A percentile compares a stretch with the other conserved stretches of the same genome.
Conservation (phyloP, 2,888 invertebrate species). For the Artemia sinica region DNA sequence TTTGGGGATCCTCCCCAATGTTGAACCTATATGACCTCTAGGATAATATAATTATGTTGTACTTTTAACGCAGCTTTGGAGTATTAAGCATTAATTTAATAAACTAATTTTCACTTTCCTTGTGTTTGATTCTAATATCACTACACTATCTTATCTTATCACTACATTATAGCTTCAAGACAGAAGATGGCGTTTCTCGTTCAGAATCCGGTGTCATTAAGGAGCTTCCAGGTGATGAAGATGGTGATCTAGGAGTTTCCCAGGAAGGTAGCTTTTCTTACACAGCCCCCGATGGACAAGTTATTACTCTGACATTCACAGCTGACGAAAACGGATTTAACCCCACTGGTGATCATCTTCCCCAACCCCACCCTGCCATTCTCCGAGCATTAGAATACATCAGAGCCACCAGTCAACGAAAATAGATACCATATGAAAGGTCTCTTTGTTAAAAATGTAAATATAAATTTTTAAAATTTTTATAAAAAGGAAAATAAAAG, state of each 20-base stretch:
- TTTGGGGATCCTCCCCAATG: too few relatives aligned
- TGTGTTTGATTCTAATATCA: background rate
- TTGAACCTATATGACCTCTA: too few relatives aligned
- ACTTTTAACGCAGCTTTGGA: too few relatives aligned
- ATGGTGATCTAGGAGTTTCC: slow-evolving; percentile 24
- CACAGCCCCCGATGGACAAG: slow-evolving; percentile 36
- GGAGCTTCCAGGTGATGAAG: slow-evolving; percentile 18
- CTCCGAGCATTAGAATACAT: slow-evolving; percentile 8
- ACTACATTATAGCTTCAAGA: slow-evolving; percentile 17
- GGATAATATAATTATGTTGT: too few relatives aligned
- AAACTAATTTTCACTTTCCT: background rate
- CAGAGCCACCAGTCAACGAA: background rate
- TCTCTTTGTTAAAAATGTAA: slow-evolving; percentile 10
- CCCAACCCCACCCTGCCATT: slow-evolving; percentile 16
- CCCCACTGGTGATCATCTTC: slow-evolving; percentile 29
- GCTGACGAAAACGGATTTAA: slow-evolving; percentile 43
- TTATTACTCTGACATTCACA: slow-evolving; percentile 36
- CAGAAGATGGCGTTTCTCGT: slow-evolving; percentile 19
- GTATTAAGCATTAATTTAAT: background rate
- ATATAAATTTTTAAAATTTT: slow-evolving; percentile 10
- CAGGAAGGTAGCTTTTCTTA: slow-evolving; percentile 38
- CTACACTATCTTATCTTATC: background rate
- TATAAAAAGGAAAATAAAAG: too few relatives aligned
- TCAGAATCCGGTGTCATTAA: slow-evolving; percentile 18
- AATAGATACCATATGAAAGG: background rate